Conservation (phyloP, 1,140 invertebrate genomes). For the Euura saliciscinereae region DNA sequence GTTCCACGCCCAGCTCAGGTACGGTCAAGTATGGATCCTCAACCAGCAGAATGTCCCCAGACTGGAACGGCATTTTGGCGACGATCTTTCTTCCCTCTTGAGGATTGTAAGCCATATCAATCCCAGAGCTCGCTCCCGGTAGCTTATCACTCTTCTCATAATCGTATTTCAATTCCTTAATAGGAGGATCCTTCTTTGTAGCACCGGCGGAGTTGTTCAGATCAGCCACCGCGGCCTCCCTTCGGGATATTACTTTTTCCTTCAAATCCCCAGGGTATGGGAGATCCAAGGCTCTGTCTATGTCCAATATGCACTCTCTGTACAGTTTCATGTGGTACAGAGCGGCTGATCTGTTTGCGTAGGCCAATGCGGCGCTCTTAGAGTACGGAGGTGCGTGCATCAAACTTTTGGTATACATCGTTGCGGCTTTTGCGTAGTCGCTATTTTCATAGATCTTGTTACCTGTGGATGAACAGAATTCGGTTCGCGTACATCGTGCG, state of each 20-base stretch:
- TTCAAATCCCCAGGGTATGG: neutral
- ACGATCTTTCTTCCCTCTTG: neutral
- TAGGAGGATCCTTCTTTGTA: neutral
- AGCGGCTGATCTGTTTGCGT: neutral
- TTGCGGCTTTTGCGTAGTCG: neutral
- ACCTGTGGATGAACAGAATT: neutral
- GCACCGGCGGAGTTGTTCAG: neutral
- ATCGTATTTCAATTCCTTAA: neutral
- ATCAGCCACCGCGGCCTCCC: neutral
- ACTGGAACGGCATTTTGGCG: neutral
- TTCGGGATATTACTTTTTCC: neutral
- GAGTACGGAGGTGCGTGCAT: neutral
- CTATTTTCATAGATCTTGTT: neutral
- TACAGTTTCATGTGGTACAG: constrained; percentile 16
- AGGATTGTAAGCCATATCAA: neutral
- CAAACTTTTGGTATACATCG: neutral
- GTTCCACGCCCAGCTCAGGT: neutral
- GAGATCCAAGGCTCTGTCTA: constrained; percentile 8
- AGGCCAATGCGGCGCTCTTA: neutral
- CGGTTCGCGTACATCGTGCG: no score
- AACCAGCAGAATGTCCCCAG: constrained; percentile 12
- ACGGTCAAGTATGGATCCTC: constrained; percentile 7
- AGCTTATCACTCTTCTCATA: neutral
- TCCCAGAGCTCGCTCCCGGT: neutral
- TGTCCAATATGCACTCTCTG: constrained; percentile 10